Evolutionary conservation across 2,888 invertebrate species (phyloP), one percentile per base, ranked within the genome.

Genomic region (Sisyra nigra): DNA sequence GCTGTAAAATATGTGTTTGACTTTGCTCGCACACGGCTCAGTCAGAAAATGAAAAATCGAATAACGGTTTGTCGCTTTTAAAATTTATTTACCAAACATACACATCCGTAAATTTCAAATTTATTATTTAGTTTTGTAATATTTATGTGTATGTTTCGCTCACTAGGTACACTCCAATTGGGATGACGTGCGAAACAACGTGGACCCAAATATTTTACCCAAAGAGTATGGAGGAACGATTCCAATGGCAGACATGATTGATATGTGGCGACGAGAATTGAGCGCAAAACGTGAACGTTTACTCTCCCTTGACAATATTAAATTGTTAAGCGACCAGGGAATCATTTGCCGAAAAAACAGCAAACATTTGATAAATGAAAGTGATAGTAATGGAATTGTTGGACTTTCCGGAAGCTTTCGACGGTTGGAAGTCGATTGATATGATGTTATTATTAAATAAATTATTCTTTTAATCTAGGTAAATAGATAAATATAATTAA

Each of bases 1-100:
- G 69, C 80, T 1, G 57, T 85, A n/a, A 78, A 77, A 52, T 83
- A 81, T 60, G 69, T 83, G 15, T 74, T 80, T 45, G 84, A 86
- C 54, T 80, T 85, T 54, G 76, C 77, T 1, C 67, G 71, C 50
- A 71, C 72, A 40, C 71, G 76, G 53, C 68, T 83, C 42, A 78
- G 80, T 45, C 68, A 74, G 19, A 87, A 87, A 62, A 72, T 86
- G 55, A 72, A 74, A 46, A 69, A 74, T 46, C 71, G 87, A 51
- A 62, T 81, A 41, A 66, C 65, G 48, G 78, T 80, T 56, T 57
- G 57, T 55, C 31, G 10, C 18, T 38, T 15, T 38, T 18, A 8
- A 11, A 6, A 3, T 29, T 36, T 36, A 15, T 36, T 36, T 36
- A 9, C 10, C n/a, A 13, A 14, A 13, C 13, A 36, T 7, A 15